Conservation (phyloP, 1,140 invertebrate species). For the Drosophila azteca region DNA sequence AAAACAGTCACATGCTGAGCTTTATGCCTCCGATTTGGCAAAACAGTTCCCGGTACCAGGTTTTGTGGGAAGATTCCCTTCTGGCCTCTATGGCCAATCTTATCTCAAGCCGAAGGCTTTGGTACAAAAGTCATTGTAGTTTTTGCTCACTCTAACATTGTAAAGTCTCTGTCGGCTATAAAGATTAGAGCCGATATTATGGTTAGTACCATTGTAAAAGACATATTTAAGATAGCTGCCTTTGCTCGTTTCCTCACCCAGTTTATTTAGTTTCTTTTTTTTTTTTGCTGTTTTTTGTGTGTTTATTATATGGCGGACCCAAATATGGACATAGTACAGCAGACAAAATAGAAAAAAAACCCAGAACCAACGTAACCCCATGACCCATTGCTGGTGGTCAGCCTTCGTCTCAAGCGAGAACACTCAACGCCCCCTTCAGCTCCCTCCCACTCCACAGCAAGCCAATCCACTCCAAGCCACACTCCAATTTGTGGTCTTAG, state of each 20-base stretch:
- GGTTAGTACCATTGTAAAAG: slow-evolving; percentile 72
- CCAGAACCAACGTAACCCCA: slow-evolving; percentile 40
- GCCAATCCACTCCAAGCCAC: slow-evolving; percentile 17
- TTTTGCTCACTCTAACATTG: slow-evolving; percentile 7
- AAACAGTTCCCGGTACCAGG: neutral
- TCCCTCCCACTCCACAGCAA: slow-evolving; percentile 1
- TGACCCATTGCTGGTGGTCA: slow-evolving; percentile 32
- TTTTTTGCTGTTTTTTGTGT: slow-evolving; percentile 4
- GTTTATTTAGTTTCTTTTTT: slow-evolving; percentile 33
- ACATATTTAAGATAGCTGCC: slow-evolving; percentile 72
- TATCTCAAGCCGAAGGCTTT: slow-evolving; percentile 46
- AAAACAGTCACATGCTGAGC: slow-evolving; percentile 44
- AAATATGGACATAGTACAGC: slow-evolving; percentile 36
- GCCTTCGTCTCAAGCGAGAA: slow-evolving; percentile 26
- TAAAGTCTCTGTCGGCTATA: slow-evolving; percentile 57
- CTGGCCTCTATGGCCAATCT: slow-evolving; percentile 48
- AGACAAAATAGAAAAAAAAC: slow-evolving; percentile 15
- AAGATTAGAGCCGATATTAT: slow-evolving; percentile 71
- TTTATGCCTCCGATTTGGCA: slow-evolving; percentile 26
- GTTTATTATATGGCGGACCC: slow-evolving; percentile 29
- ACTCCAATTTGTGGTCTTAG: slow-evolving; percentile 31
- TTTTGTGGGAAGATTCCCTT: slow-evolving; percentile 32
- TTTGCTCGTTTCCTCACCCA: slow-evolving; percentile 27
- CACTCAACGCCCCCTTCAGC: neutral
- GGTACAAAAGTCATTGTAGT: slow-evolving; percentile 67